phyloP scores from a whole-genome alignment of 2,888 invertebrate genomes.

The Campopleginae sp. region DNA sequence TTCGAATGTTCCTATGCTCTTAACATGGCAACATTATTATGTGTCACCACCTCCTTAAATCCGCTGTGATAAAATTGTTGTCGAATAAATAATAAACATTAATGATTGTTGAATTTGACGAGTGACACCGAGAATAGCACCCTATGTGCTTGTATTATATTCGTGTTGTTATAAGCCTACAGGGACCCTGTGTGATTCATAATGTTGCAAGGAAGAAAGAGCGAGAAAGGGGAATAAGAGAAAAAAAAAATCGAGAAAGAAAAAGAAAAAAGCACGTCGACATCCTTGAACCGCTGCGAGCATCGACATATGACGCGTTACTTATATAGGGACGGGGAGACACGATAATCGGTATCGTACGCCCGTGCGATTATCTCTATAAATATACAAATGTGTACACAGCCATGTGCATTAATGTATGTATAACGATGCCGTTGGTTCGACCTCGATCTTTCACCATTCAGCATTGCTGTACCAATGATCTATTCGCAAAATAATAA shows the following conservation, averaged over 20 bases:
- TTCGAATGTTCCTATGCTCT: no score
- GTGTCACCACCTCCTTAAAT: not conserved
- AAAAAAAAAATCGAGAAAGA: not conserved
- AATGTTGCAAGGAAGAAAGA: conserved; percentile 10
- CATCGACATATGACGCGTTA: conserved; percentile 61
- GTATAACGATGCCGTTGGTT: conserved; percentile 17
- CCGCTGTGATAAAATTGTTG: not conserved
- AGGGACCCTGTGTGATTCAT: conserved; percentile 56
- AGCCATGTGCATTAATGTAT: conserved; percentile 12
- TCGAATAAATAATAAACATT: not conserved
- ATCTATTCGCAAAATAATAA: conserved; percentile 29
- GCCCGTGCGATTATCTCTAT: conserved; percentile 57
- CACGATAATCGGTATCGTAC: conserved; percentile 64
- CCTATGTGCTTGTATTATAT: not conserved
- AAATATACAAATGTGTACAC: conserved; percentile 35
- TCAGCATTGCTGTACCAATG: conserved; percentile 51
- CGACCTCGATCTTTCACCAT: conserved; percentile 58
- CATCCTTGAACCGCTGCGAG: conserved; percentile 66
- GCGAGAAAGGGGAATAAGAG: conserved; percentile 22
- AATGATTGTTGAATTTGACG: not conserved
- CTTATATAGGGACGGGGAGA: conserved; percentile 53
- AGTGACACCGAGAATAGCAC: not conserved
- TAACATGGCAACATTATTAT: no score
- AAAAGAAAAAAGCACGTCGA: conserved; percentile 36
- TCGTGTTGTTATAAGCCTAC: conserved; percentile 39